Percentiles rank a stretch among this genome's conserved stretches.
phyloP scores from a whole-genome alignment of 2,113 vertebrate species.

The Leptobrachium ailaonicum region DNA sequence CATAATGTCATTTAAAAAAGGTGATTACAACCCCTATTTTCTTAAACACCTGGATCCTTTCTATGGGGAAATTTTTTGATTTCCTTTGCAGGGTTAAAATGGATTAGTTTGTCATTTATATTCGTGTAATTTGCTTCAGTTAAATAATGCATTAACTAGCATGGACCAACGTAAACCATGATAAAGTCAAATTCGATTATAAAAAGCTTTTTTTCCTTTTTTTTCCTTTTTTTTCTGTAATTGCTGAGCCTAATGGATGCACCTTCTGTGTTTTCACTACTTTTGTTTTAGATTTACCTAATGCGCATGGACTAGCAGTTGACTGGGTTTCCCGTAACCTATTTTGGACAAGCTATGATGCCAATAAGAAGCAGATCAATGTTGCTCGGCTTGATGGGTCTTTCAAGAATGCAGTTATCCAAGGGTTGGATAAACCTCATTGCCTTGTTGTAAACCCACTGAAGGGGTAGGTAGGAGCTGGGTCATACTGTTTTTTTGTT shows the following conservation, averaged over 20 bases:
- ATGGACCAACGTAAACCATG: no score
- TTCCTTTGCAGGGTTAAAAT: no score
- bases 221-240: neutral
- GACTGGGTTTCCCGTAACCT: conserved; percentile 97
- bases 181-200: no score
- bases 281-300: conserved; percentile 80
- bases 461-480: conserved; percentile 69
- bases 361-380: conserved; percentile 97
- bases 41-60: no score
- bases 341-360: conserved; percentile 95
- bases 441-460: conserved; percentile 90
- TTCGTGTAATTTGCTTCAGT: no score
- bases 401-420: conserved; percentile 95
- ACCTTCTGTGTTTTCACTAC: neutral
- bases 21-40: no score
- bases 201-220: no score
- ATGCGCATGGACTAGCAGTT: conserved; percentile 90
- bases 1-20: no score
- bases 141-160: no score
- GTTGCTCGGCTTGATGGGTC: conserved; percentile 93
- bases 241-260: neutral
- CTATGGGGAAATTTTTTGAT: no score
- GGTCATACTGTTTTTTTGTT: no score
- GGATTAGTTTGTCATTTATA: no score
- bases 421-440: conserved; percentile 91